phyloP scores from a whole-genome alignment of 2,888 invertebrate species.

The Agrotis puta region DNA sequence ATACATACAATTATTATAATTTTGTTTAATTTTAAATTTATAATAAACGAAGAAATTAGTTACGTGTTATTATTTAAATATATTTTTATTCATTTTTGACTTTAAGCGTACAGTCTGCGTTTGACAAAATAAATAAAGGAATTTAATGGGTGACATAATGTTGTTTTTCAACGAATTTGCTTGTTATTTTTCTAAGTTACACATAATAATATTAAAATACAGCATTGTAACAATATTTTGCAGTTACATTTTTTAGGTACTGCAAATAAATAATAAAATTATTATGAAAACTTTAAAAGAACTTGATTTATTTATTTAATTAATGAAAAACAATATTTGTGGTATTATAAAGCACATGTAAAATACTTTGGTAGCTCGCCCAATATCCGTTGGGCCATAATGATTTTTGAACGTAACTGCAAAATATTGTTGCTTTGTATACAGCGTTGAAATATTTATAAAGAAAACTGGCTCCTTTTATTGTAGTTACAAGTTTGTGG shows the following conservation, averaged over 20 bases:
- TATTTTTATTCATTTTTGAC: conserved; percentile 36
- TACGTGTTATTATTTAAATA: conserved; percentile 42
- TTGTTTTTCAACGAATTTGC: conserved; percentile 48
- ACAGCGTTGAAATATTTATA: conserved; percentile 54
- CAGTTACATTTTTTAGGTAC: not conserved
- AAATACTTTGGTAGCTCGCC: not conserved
- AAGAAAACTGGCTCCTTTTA: conserved; percentile 39
- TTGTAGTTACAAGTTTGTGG: conserved; percentile 14
- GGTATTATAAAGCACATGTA: not conserved
- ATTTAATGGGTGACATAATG: conserved; percentile 23
- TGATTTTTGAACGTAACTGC: conserved; percentile 15
- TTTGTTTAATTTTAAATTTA: conserved; percentile 26
- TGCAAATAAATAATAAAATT: not conserved
- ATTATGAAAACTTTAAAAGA: no score
- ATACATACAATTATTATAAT: conserved; percentile 20
- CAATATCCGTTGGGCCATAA: not conserved
- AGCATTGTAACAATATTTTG: conserved; percentile 36
- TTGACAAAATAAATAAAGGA: conserved; percentile 3
- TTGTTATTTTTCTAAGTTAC: conserved; percentile 55
- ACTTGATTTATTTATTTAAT: no score
- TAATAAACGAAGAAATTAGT: conserved; percentile 12
- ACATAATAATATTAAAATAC: conserved; percentile 20
- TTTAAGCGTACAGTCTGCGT: conserved; percentile 1
- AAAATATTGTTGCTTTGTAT: conserved; percentile 25
- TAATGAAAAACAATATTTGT: no score